phyloP scores from a whole-genome alignment of 2,888 invertebrate genomes.

The Teleogryllus oceanicus region DNA sequence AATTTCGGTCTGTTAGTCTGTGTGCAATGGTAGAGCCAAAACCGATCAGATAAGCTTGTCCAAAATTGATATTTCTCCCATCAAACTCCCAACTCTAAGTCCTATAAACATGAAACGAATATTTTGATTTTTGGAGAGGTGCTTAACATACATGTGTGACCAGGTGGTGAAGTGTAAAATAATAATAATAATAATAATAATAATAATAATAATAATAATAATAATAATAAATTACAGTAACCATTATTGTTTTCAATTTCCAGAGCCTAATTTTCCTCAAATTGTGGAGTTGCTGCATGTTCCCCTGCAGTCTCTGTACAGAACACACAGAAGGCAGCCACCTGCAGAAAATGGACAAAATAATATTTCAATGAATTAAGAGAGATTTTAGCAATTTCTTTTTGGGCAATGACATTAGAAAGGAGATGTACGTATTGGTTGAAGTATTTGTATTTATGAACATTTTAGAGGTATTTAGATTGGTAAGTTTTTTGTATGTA shows the following conservation, averaged over 20 bases:
- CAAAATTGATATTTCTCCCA: too few species aligned
- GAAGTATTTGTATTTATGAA: background rate
- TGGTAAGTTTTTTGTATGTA: background rate
- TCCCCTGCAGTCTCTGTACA: constrained; percentile 79
- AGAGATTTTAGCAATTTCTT: background rate
- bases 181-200: too few species aligned
- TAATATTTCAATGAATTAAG: background rate
- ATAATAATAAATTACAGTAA: background rate
- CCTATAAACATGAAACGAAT: too few species aligned
- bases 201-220: too few species aligned
- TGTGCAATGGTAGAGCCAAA: too few species aligned
- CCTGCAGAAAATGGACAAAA: constrained; percentile 34
- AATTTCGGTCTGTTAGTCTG: too few species aligned
- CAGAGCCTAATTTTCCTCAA: constrained; percentile 80
- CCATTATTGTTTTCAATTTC: constrained; percentile 44
- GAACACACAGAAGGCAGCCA: constrained; percentile 38
- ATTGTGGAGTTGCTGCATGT: constrained; percentile 83
- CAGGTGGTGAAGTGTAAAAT: too few species aligned
- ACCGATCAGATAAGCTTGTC: too few species aligned
- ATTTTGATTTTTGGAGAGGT: too few species aligned
- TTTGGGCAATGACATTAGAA: constrained; percentile 18
- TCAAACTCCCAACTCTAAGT: too few species aligned
- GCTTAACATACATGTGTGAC: too few species aligned
- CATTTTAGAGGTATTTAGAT: background rate
- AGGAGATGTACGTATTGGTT: constrained; percentile 29